Conservation (phyloP, 2,888 invertebrate genomes). For the Hydraecia micacea region DNA sequence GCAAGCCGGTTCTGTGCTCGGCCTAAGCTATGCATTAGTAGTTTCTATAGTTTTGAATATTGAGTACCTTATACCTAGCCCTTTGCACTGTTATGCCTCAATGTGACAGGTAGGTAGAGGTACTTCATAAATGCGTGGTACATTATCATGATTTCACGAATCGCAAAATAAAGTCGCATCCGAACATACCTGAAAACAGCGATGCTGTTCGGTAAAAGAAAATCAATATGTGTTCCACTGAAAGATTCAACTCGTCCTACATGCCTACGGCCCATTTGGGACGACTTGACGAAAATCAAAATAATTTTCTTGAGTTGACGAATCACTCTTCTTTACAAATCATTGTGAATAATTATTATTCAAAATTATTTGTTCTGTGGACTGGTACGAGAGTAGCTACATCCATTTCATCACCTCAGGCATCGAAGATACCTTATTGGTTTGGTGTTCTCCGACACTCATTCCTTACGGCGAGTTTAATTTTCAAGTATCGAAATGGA, state of each 20-base stretch:
- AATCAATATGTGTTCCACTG: neutral
- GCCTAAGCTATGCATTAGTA: slow-evolving; percentile 65
- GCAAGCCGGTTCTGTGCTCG: slow-evolving; percentile 76
- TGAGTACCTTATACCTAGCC: slow-evolving; percentile 12
- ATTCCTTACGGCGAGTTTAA: slow-evolving; percentile 14
- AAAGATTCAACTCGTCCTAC: too few relatives aligned
- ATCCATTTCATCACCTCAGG: neutral
- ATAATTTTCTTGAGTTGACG: too few relatives aligned
- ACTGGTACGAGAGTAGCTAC: neutral
- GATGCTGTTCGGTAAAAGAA: neutral
- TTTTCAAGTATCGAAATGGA: slow-evolving; percentile 58
- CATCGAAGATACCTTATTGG: neutral
- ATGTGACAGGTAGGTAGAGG: neutral
- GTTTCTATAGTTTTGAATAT: slow-evolving; percentile 46
- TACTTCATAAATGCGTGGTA: neutral
- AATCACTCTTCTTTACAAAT: neutral
- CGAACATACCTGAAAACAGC: neutral
- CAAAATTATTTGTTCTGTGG: neutral
- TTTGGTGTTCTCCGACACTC: slow-evolving; percentile 9
- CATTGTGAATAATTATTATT: neutral
- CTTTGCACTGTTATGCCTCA: slow-evolving; percentile 13
- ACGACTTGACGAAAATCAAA: too few relatives aligned
- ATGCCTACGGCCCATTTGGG: too few relatives aligned
- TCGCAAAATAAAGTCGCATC: neutral
- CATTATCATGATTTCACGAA: neutral